Base-by-base conservation (phyloP, 2,888 invertebrate species). In the Platycheirus rosarum region DNA sequence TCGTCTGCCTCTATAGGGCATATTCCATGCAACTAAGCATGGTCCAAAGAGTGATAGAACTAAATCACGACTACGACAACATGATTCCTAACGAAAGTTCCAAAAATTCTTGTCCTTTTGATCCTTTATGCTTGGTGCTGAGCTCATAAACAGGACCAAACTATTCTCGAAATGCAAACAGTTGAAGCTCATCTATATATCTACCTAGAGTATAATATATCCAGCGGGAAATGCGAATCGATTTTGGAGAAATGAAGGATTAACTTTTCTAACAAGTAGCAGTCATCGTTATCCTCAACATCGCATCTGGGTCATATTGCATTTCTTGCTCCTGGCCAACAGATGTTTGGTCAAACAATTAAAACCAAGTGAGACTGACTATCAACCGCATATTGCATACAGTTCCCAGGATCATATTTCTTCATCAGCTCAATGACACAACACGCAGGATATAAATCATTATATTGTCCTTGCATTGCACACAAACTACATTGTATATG, bases 311-410 rank as follows among this genome's bases (percentile, higher is more conserved):
- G 16, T 37, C 9, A 42, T 37, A 37, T 62, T 37, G 32, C 49
- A 71, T 46, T 37, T 62, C 48, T 11, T 4, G 8, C 26, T 57
- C 14, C 35, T 29, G 18, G 16, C 26, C 23, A 71, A 66, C 82
- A 71, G 76, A 71, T 77, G 76, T 76, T 82, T 77, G 71, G 49
- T 51, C 37, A 77, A 73, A 82, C 82, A 82, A 82, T 77, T 77
- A 82, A 68, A 71, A 63, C 44, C 44, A 11, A 74, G 29, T 42
- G 26, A 48, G 51, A 79, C 79, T 74, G 57, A 75, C 75, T 63
- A 79, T 74, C 69, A 57, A 51, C 55, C 37, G 23, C 6, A 29
- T 23, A 32, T 63, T 49, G 14, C 65, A 63, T 9, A 35, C 63
- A 32, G 60, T 53, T 51, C n/a, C 44, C 44, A 16, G 76, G 76